Evolutionary conservation across 2,888 invertebrate genomes (phyloP), one percentile per base, ranked within the genome.

Genomic region (Amiota mariae): DNA sequence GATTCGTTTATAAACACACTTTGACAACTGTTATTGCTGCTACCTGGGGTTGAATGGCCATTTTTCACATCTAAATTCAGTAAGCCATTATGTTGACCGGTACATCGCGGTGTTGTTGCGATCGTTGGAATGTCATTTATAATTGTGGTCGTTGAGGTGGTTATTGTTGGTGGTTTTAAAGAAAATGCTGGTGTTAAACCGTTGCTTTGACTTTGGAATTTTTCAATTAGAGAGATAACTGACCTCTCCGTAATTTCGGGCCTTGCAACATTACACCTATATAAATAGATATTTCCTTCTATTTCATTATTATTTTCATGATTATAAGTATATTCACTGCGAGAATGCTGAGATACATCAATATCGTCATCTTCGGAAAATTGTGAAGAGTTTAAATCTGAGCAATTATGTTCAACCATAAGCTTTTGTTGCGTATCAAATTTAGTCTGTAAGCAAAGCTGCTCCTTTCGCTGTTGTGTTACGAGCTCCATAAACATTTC

Each of bases 371-470:
- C 46, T 8, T 46, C 36, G 10, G 64, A 64, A 8, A 80, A 51
- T 24, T 80, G 74, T 9, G 76, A 49, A 61, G 72, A 75, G 15
- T 80, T 78, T 73, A 89, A 82, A 66, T 86, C 84, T 0, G 81
- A 77, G 46, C 84, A 82, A 12, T 89, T 83, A 72, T 90, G 85
- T 11, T 90, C 87, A 20, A 92, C 90, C 1, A 94, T 88, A 74
- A 92, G 87, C 76, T 91, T 91, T 82, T 94, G 93, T 83, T 94
- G 94, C 68, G 92, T 91, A 77, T 94, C 93, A 80, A 94, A 94
- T 61, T 92, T 91, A 81, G 93, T 91, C 80, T 93, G 93, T 78
- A 94, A 89, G 46, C 92, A 88, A 66, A 91, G 87, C 81, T 94
- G 94, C 82, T 94, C 94, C 67, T 90, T 91, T 74, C 93, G 92